Base-by-base conservation (phyloP, 2,888 invertebrate genomes). In the Macrosoma leucophasiata region DNA sequence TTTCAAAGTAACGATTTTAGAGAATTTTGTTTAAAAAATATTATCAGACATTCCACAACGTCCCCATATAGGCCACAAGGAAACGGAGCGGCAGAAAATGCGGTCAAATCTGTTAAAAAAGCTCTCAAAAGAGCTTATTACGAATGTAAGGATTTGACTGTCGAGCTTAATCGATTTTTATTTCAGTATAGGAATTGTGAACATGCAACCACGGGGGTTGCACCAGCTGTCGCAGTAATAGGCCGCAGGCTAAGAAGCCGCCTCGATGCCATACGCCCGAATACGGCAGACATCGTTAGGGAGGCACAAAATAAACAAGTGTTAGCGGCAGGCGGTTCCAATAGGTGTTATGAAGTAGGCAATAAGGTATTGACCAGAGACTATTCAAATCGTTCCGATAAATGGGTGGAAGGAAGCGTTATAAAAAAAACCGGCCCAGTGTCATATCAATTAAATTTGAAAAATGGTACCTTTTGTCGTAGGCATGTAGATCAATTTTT, bases 21-120 rank as follows among this genome's bases (percentile, higher is more conserved):
- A 18, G 7, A 13, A 12, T 53, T 41, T 29, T 39, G 34, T 22
- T 10, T 13, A 3, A 33, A 32, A 15, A 51, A 52, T 39, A 23
- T 22, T 21, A 31, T 31, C 12, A 19, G 9, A 9, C 31, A 25
- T 12, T 19, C 25, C 2, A 25, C 20, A 8, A 25, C 30, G 8
- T 15, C 36, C 3, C 48, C 55, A 1, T 50, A 51, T 15, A 36
- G 43, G 10, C 51, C 52, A 0, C 28, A 39, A 4, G 41, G 45
- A 1, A 52, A 52, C 17, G 43, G 35, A 6, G 32, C 37, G 2
- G 40, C 33, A 5, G 39, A 39, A 18, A 42, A 42, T 14, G 29
- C 36, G 2, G 39, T 42, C 3, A 36, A 33, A 8, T 28, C 21
- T 3, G 22, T 39, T 3, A 42, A 42, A 27, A 36, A 33, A 15